Conservation (phyloP, 2,888 invertebrate genomes). For the Altica lythri region DNA sequence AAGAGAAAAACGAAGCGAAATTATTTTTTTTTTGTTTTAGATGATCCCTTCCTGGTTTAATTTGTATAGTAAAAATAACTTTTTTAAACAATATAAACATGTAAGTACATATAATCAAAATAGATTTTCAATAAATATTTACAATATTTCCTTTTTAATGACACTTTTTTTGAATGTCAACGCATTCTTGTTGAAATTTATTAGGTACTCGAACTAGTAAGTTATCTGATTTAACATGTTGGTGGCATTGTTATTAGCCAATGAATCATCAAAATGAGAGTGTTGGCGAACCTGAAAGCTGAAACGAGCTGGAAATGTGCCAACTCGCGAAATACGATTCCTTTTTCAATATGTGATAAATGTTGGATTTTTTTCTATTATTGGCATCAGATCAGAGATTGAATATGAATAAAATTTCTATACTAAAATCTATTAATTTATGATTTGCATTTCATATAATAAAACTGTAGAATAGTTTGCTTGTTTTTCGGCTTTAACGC, state of each 20-base stretch:
- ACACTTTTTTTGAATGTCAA: constrained; percentile 2
- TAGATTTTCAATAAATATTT: constrained; percentile 13
- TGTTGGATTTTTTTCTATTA: constrained; percentile 10
- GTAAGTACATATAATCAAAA: too few relatives aligned
- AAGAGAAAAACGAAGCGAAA: too few relatives aligned
- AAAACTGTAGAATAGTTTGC: too few relatives aligned
- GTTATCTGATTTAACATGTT: constrained; percentile 11
- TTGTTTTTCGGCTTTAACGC: too few relatives aligned
- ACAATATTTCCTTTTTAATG: neutral
- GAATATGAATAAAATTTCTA: too few relatives aligned
- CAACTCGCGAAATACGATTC: neutral
- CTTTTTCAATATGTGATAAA: constrained; percentile 5
- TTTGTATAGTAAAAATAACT: too few relatives aligned
- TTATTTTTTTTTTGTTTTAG: too few relatives aligned
- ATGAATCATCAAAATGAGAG: constrained; percentile 17
- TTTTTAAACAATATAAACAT: too few relatives aligned
- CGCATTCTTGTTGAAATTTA: constrained; percentile 14
- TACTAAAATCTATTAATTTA: too few relatives aligned
- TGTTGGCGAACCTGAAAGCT: constrained; percentile 4
- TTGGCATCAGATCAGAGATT: too few relatives aligned
- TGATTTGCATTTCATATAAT: too few relatives aligned
- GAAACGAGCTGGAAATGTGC: constrained; percentile 8
- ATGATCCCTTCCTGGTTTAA: too few relatives aligned
- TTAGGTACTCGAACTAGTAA: constrained; percentile 4
- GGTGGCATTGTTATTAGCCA: constrained; percentile 17